Conservation (phyloP, 2,797 vertebrate genomes). For the Oryzias dopingdopingensis region DNA sequence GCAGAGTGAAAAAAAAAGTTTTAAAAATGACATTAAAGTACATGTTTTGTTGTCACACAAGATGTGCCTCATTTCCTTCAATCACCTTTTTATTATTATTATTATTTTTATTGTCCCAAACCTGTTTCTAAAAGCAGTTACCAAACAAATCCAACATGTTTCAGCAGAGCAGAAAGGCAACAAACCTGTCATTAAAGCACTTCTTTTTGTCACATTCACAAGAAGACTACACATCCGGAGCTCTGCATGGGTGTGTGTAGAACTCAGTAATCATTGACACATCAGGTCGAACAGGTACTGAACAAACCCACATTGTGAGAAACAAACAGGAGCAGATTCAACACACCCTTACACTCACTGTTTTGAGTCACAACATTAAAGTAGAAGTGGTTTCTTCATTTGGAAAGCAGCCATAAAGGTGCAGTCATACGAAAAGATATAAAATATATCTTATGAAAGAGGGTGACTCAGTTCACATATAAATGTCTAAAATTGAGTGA, state of each 20-base stretch:
- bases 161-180: constrained; percentile 14
- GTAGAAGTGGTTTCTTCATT: constrained; percentile 7
- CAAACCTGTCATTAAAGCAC: constrained; percentile 14
- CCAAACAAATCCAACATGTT: constrained; percentile 33
- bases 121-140: constrained; percentile 21
- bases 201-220: constrained; percentile 20
- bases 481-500: no score
- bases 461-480: background rate
- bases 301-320: constrained; percentile 35
- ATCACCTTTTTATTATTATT: background rate
- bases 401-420: constrained; percentile 5
- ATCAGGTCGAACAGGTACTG: constrained; percentile 48
- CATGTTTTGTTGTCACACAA: background rate
- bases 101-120: constrained; percentile 23
- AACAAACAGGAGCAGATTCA: background rate
- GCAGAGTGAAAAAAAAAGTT: no score
- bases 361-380: background rate
- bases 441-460: background rate
- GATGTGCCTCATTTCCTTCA: constrained; percentile 1
- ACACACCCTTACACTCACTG: constrained; percentile 18
- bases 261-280: constrained; percentile 9
- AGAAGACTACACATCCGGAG: constrained; percentile 6
- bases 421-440: background rate
- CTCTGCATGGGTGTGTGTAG: constrained; percentile 6
- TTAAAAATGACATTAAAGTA: no score